phyloP scores from a whole-genome alignment of 2,113 vertebrate genomes.

The Morone saxatilis region DNA sequence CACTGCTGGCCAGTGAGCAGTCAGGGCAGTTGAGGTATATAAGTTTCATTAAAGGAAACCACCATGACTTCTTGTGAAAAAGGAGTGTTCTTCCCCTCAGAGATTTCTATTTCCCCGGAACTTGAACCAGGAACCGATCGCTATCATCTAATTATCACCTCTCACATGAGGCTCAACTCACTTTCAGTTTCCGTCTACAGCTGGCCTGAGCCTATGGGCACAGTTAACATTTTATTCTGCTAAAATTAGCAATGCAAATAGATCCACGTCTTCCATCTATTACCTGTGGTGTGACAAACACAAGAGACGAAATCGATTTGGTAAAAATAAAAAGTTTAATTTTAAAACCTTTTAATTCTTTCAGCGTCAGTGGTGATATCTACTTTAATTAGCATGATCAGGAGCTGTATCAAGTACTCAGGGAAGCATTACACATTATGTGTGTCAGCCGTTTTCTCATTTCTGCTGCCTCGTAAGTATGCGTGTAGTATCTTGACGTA shows the following conservation, averaged over 20 bases:
- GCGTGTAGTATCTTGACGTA: not conserved
- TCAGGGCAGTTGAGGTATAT: not conserved
- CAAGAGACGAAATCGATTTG: not conserved
- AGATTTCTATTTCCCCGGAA: not conserved
- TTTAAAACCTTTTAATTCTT: conserved; percentile 38
- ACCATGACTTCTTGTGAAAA: not conserved
- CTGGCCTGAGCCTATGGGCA: not conserved
- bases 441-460: conserved; percentile 1
- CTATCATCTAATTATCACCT: not conserved
- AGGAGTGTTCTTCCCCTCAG: not conserved
- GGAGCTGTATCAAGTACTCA: conserved; percentile 20
- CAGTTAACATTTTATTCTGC: conserved; percentile 12
- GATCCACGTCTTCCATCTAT: conserved; percentile 1
- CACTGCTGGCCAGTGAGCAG: not conserved
- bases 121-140: not conserved
- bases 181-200: not conserved
- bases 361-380: conserved; percentile 28
- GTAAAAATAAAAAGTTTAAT: not conserved
- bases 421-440: not conserved
- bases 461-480: not conserved
- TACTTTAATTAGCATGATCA: conserved; percentile 50
- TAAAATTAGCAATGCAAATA: conserved; percentile 43
- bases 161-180: not conserved
- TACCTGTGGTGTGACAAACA: conserved; percentile 17
- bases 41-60: not conserved